Base-by-base conservation (phyloP, 1,140 invertebrate genomes). In the Chelonus insularis region DNA sequence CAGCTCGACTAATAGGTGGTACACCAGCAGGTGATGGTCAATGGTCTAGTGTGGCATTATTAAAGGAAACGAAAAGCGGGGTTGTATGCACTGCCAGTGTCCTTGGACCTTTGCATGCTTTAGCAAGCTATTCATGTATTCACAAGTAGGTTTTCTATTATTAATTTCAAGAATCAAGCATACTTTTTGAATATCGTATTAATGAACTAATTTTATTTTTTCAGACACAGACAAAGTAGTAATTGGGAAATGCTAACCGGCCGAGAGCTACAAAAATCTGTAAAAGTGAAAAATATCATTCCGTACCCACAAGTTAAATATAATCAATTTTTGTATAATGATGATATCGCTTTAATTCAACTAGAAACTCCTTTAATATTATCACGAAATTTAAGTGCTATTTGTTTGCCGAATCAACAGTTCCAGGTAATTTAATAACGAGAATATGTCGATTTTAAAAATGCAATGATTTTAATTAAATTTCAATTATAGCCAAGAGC, bases 231-330 rank as follows among this genome's bases (percentile, higher is more conserved):
- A 41, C 69, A 76, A 32, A 79, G 72, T 41, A 66, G 57, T 36
- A 69, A 57, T 50, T 81, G 79, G 79, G 68, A 76, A 63, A 70
- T 85, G 5, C 83, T 80, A 56, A 79, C 81, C 1, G 84, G 82
- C 41, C 80, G 79, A 18, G 75, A 78, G 59, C 62, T 79, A 23
- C n/a, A 75, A 5, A 74, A 75, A 23, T 71, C 72, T 1, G 65
- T 73, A 43, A 52, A 50, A 11, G 77, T 81, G 23, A 80, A 72
- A 56, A 79, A 68, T 64, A 85, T 88, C 16, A 73, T 87, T 36
- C 74, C 83, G 8, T 85, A 86, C 72, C 85, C 86, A 50, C 78
- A 86, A 82, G 83, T 84, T 0, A 86, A 87, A 74, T 87, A 84
- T 68, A 83, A 84, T 66, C 83, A 85, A 66, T 85, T 87, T 63